Conservation (phyloP, 2,888 invertebrate species). For the Adelognathus sp. region DNA sequence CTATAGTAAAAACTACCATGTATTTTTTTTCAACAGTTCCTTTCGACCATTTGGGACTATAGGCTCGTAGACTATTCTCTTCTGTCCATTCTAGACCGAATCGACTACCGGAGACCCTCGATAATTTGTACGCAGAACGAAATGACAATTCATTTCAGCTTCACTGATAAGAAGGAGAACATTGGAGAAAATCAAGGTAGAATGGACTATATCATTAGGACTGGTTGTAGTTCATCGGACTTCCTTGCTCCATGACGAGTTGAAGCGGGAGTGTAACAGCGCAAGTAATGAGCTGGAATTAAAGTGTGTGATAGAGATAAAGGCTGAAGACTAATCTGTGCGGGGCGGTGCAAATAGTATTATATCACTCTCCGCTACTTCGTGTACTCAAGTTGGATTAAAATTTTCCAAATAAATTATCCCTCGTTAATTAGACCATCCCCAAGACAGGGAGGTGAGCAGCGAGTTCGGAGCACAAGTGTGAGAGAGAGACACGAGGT, state of each 20-base stretch:
- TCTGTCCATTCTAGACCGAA: background rate
- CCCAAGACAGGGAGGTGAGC: conserved; percentile 2
- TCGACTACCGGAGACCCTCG: background rate
- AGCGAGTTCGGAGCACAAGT: background rate
- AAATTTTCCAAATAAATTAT: conserved; percentile 61
- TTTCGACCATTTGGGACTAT: background rate
- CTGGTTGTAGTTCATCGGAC: background rate
- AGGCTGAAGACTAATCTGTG: conserved; percentile 42
- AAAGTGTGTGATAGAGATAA: conserved; percentile 20
- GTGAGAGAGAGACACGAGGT: background rate
- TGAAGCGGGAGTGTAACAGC: background rate
- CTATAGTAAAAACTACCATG: too few species aligned
- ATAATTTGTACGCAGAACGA: background rate
- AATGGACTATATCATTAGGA: background rate
- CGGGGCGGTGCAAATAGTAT: conserved; percentile 24
- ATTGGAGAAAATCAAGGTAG: background rate
- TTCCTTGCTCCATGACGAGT: background rate
- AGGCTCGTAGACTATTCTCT: background rate
- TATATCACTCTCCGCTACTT: background rate
- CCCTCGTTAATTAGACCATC: conserved; percentile 56
- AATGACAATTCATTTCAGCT: background rate
- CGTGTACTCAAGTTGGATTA: conserved; percentile 3
- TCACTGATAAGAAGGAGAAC: background rate
- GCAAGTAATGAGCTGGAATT: background rate
- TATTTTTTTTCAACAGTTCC: background rate